phyloP scores from a whole-genome alignment of 2,888 invertebrate species.

The Aleiodes alternator region DNA sequence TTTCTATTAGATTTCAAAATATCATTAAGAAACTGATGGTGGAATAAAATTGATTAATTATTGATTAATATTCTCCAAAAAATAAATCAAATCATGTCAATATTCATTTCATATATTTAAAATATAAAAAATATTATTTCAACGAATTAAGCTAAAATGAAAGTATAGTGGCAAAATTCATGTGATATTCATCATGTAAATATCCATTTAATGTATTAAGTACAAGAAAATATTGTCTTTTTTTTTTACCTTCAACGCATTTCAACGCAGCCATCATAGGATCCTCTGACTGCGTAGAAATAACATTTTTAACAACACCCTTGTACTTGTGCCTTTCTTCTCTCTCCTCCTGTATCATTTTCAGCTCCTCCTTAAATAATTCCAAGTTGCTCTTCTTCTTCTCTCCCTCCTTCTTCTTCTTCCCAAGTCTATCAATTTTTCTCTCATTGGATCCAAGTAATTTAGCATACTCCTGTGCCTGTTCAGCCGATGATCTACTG shows the following conservation, averaged over 20 bases:
- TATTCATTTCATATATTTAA: no score
- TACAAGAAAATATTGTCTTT: no score
- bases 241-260: constrained; percentile 70
- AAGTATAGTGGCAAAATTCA: no score
- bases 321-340: constrained; percentile 96
- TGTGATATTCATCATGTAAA: no score
- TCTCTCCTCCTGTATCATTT: constrained; percentile 98
- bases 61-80: no score
- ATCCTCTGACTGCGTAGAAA: constrained; percentile 69
- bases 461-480: constrained; percentile 83
- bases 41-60: no score
- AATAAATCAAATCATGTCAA: no score
- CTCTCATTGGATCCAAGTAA: constrained; percentile 79
- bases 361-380: constrained; percentile 97
- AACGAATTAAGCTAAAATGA: no score
- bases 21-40: no score
- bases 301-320: constrained; percentile 79
- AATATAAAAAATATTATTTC: no score
- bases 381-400: constrained; percentile 98
- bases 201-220: no score
- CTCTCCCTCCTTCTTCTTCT: constrained; percentile 84
- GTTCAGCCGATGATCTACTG: constrained; percentile 79
- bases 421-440: constrained; percentile 81
- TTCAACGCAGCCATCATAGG: constrained; percentile 72
- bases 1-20: no score